Evolutionary conservation across 2,113 vertebrate species (phyloP), one percentile per base, ranked within the genome.

Genomic region (Helogale parvula): DNA sequence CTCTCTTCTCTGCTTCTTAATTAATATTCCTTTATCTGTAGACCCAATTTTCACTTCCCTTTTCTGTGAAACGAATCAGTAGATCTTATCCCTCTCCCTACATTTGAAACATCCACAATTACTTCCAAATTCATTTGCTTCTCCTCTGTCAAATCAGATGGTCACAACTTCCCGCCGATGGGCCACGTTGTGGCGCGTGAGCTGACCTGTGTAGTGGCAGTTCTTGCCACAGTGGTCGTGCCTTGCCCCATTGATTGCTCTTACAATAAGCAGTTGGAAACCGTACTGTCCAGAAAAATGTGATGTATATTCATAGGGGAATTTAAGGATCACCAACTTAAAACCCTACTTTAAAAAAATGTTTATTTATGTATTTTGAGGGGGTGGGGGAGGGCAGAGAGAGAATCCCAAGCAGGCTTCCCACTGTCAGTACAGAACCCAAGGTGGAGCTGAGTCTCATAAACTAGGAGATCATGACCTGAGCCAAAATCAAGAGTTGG

Each of bases 101-200:
- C 5, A 21, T 35, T 96, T 41, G 72, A 94, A 87, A 45, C 8
- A 83, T 21, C 7, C 29, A 60, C 10, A 72, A 0, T 33, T 76
- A 60, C 7, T 14, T 79, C 29, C 71, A 52, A 35, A 50, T 76
- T 41, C 19, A 85, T 74, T 66, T 76, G 45, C 9, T 60, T 85
- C 31, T 80, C 45, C 25, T 1, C 45, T 69, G 35, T 41, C 63
- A 60, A 88, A 33, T 50, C 13, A 35, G 31, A 29, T 17, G 16
- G 31, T 80, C 9, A 63, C 31, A 29, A 4, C 9, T 6, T 86
- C 23, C 45, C 9, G 29, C 3, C 10, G 23, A 27, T 31, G 2
- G 81, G 25, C 27, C 50, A 1, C 1, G 0, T 38, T 41, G 31
- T 52, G 33, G 12, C 0, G 0, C 6, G 2, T 7, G 54, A 77